Conservation (phyloP, 1,140 invertebrate species). For the Neodiprion fabricii region DNA sequence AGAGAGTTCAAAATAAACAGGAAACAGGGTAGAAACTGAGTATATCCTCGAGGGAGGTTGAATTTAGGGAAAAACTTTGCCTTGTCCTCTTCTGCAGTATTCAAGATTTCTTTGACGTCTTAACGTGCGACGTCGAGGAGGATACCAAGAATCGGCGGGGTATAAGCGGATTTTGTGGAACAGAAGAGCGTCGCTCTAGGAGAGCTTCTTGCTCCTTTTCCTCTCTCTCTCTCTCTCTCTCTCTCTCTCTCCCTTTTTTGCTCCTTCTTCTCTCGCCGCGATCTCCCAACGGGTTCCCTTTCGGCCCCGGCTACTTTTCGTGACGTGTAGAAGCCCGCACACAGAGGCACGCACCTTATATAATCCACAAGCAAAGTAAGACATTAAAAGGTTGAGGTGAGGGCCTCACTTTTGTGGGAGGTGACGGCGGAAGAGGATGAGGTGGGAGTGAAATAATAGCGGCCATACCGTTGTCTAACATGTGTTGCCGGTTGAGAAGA, state of each 20-base stretch:
- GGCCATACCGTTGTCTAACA: constrained; percentile 20
- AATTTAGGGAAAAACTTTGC: too few relatives aligned
- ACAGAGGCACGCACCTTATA: neutral
- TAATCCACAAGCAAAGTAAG: neutral
- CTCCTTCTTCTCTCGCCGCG: constrained; percentile 10
- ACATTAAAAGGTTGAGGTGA: neutral
- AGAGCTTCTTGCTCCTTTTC: neutral
- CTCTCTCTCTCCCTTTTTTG: too few relatives aligned
- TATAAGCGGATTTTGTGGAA: constrained; percentile 38
- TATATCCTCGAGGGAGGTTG: too few relatives aligned
- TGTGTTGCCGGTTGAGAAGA: constrained; percentile 31
- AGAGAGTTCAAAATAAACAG: too few relatives aligned
- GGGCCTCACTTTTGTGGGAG: neutral
- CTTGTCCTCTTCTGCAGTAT: too few relatives aligned
- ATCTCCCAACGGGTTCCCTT: constrained; percentile 19
- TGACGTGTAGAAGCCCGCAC: neutral
- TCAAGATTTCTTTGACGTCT: constrained; percentile 30
- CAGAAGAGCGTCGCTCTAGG: constrained; percentile 26
- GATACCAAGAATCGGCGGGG: neutral
- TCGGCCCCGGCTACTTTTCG: neutral
- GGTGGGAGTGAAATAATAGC: constrained; percentile 21
- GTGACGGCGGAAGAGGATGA: constrained; percentile 29
- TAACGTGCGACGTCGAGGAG: constrained; percentile 1
- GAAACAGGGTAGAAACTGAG: too few relatives aligned
- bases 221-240: too few relatives aligned